phyloP scores from a whole-genome alignment of 1,140 invertebrate species.

The Ganaspis sp. region DNA sequence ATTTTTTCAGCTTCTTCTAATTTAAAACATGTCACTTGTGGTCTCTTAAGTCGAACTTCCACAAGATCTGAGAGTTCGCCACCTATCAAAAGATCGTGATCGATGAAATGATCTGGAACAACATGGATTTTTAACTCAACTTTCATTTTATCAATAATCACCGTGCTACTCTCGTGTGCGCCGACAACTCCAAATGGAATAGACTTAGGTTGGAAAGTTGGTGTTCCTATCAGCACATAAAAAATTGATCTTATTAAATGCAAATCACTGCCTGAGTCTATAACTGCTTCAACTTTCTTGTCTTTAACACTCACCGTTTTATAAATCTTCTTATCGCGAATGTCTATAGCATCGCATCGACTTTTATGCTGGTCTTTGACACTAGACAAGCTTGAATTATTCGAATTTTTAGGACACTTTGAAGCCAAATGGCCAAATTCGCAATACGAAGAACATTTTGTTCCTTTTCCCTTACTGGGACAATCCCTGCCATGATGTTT shows the following conservation, averaged over 20 bases:
- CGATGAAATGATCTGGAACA: not conserved
- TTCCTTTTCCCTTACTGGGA: not conserved
- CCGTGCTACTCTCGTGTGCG: not conserved
- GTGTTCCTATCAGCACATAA: not conserved
- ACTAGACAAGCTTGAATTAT: too few species aligned
- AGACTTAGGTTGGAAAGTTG: not conserved
- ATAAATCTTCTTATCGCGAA: not conserved
- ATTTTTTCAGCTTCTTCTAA: not conserved
- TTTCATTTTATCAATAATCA: not conserved
- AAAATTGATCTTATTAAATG: not conserved
- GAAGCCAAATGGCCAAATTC: not conserved
- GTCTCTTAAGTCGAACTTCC: not conserved
- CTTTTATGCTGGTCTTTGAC: too few species aligned
- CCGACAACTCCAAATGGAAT: not conserved
- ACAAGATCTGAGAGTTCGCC: not conserved
- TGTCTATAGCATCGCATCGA: not conserved
- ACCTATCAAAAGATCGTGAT: not conserved
- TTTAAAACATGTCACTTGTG: not conserved
- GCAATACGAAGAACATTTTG: not conserved
- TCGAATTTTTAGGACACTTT: not conserved
- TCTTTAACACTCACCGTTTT: not conserved
- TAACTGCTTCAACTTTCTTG: not conserved
- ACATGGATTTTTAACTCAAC: not conserved
- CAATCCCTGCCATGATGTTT: not conserved
- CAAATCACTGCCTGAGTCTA: not conserved